Evolutionary conservation across 2,888 invertebrate genomes (phyloP), one percentile per base, ranked within the genome.

Genomic region (Oasisia sp.): DNA sequence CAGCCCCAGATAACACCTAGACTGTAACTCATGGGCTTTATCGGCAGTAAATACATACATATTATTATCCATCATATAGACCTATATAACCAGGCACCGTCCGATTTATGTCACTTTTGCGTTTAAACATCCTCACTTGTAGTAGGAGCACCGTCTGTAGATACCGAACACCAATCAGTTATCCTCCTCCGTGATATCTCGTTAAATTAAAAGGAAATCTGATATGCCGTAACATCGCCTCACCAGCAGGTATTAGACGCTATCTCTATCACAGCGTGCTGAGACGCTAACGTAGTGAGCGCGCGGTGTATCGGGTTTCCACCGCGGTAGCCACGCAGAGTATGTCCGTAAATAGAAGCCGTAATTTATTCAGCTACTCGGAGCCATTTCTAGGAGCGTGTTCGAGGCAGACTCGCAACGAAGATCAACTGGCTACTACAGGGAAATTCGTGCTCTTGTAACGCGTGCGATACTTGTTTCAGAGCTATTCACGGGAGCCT

Each of bases 291-390:
- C 74, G 50, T 50, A 50, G 50, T 19, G 74, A 19, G 27, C n/a
- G 27, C n/a, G n/a, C n/a, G 27, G 74, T 5, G 74, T 74, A 74
- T 74, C 74, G 74, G 19, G 74, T 74, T 74, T 27, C 74, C 27
- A n/a, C 74, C 27, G 74, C 74, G 5, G n/a, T 3, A 14, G 74
- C 27, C 7, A 74, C 74, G 74, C 19, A 0, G 74, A 3, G 19
- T 74, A 74, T 74, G 74, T 74, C 74, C 74, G 74, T 74, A 74
- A 74, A 74, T 74, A 74, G 74, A 74, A 74, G 74, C 74, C 27
- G 74, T 74, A 74, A 74, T 74, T 74, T 74, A 74, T 74, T 74
- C 74, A 74, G 74, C 74, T 74, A 27, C 74, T 74, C 74, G 27
- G 27, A 74, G 74, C 74, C 74, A 74, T 74, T 74, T 74, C 74